Percentiles rank a stretch among this genome's conserved stretches.
Conservation (phyloP, 2,113 vertebrate species). For the Rattus rattus region DNA sequence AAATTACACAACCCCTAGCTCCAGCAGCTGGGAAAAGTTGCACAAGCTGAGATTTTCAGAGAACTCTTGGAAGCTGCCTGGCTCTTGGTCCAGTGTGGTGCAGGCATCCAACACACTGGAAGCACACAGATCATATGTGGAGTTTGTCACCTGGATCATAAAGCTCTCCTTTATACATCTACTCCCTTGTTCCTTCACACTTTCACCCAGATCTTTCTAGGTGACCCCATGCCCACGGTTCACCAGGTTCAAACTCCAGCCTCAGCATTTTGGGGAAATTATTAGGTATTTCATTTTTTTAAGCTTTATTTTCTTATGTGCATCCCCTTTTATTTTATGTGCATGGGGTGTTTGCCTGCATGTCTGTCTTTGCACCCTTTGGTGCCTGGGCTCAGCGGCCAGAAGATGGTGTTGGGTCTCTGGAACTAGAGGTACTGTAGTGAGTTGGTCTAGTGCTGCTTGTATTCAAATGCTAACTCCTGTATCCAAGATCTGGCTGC, state of each 20-base stretch:
- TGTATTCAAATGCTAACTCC: too few relatives aligned
- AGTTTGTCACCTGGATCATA: constrained; percentile 19
- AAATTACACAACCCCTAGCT: constrained; percentile 75
- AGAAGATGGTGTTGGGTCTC: neutral
- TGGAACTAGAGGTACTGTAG: neutral
- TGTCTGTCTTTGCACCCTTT: neutral
- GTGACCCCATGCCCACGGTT: neutral
- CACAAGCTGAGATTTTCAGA: constrained; percentile 74
- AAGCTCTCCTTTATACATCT: neutral
- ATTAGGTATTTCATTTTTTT: neutral
- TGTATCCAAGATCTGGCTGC: too few relatives aligned
- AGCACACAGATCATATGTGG: neutral
- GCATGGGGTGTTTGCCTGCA: neutral
- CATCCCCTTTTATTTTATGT: neutral
- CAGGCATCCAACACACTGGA: neutral
- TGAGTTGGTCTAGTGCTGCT: too few relatives aligned
- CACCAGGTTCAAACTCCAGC: neutral
- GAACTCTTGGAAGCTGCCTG: constrained; percentile 61
- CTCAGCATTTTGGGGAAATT: neutral
- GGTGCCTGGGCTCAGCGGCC: neutral
- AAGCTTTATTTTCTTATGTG: neutral
- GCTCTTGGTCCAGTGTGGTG: constrained; percentile 30
- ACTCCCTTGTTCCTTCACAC: neutral
- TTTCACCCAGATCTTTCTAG: neutral
- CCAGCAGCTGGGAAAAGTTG: constrained; percentile 64